Evolutionary conservation across 2,797 vertebrate genomes (phyloP), one percentile per base, ranked within the genome.

Genomic region (Limnodromus scolopaceus): DNA sequence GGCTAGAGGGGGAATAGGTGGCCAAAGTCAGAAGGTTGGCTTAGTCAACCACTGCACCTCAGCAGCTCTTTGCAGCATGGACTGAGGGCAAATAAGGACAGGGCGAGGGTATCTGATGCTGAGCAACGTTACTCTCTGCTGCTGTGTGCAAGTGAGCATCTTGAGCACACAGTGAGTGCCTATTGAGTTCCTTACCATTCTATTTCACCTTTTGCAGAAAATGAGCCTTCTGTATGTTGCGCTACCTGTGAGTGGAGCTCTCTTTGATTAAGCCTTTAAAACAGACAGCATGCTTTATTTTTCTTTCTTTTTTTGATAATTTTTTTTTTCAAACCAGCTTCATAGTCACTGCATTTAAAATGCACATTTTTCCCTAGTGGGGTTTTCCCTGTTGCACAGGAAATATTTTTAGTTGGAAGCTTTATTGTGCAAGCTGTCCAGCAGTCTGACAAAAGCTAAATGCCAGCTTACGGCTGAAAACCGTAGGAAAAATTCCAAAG

Each of bases 351-450:
- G 57, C 58, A 41, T 93, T 95, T 71, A 66, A 95, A 94, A 84
- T 10, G 39, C 28, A 32, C 39, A 16, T 64, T 64, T 64, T 43
- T 43, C 41, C 38, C 60, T 63, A 19, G 53, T 57, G 13, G 51
- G 38, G 27, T 30, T 64, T 87, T 75, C 51, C 8, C 4, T 68
- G 51, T 23, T 88, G 36, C 34, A 49, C 38, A 87, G 54, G 57
- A 70, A 86, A 90, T 65, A 89, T 66, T 93, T 87, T 94, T 92
- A 92, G 85, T 80, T 23, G 39, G 71, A 84, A 81, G 91, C 58
- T 94, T 94, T 94, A 79, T 36, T 93, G 75, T 82, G 78, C 94
- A 96, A 96, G 89, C 94, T 96, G 84, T 75, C 93, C 65, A 70
- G 78, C 49, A 85, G 94, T 68, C 69, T 89, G 86, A 81, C 71